These are phyloP conservation scores for Mythimna impura DNA, from an alignment of 2,888 invertebrate genomes.

Conservation along the genomic window DNA sequence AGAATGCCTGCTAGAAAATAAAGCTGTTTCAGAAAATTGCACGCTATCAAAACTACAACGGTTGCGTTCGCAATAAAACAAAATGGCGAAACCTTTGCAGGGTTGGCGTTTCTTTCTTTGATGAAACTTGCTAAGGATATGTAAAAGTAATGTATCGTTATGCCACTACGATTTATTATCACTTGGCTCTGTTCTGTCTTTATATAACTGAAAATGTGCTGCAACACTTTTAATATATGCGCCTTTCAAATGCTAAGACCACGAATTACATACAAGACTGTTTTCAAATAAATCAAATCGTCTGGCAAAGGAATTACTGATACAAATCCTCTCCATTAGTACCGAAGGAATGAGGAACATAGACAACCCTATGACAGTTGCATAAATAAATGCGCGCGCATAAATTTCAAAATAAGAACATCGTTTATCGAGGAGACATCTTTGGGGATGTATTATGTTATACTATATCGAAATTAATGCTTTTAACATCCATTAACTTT, in stretches of 20 bases:
- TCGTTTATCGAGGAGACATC: conserved; percentile 70
- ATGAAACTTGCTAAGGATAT: neutral
- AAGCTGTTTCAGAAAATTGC: conserved; percentile 81
- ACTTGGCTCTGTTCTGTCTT: neutral
- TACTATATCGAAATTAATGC: conserved; percentile 46
- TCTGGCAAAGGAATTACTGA: conserved; percentile 44
- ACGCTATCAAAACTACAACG: conserved; percentile 72
- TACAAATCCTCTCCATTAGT: conserved; percentile 50
- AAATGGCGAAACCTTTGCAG: conserved; percentile 74
- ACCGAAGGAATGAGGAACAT: conserved; percentile 53
- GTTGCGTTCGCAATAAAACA: conserved; percentile 83
- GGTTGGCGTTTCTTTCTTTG: conserved; percentile 55
- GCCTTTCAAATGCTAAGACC: conserved; percentile 44
- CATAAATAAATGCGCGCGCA: conserved; percentile 75
- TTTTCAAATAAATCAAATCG: conserved; percentile 47
- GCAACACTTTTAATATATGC: conserved; percentile 1
- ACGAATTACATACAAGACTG: conserved; percentile 29
- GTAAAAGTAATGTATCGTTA: neutral
- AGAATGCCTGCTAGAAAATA: conserved; percentile 80
- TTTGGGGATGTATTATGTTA: conserved; percentile 59
- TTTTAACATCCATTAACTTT: conserved; percentile 40
- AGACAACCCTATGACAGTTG: conserved; percentile 67
- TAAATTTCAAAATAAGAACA: conserved; percentile 83
- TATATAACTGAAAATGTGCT: conserved; percentile 20
- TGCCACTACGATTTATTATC: conserved; percentile 1